These are phyloP conservation scores for Prenolepis imparis DNA, from an alignment of 2,888 invertebrate genomes.

Conservation along the genomic window DNA sequence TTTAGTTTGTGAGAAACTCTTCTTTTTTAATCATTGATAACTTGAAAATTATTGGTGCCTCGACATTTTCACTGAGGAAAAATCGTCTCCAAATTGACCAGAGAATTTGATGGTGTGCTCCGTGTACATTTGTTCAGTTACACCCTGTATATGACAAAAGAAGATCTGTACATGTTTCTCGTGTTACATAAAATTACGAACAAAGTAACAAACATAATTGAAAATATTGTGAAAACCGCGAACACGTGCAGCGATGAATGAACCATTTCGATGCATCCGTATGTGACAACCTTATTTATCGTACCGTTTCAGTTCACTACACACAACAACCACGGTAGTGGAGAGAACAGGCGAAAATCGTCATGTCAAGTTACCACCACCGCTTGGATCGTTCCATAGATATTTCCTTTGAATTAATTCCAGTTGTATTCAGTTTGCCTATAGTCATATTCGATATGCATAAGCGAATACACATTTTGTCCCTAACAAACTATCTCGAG, in stretches of 20 bases:
- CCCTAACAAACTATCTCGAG: constrained; percentile 20
- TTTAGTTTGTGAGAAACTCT: too few species aligned
- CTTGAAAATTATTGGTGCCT: too few species aligned
- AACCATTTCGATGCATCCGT: background rate
- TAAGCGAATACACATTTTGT: constrained; percentile 2
- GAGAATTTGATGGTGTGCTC: too few species aligned
- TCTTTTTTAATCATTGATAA: too few species aligned
- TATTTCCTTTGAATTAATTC: constrained; percentile 55
- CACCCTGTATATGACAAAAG: background rate
- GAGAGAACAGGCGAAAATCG: constrained; percentile 48
- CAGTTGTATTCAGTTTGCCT: constrained; percentile 27
- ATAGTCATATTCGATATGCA: background rate
- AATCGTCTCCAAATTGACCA: too few species aligned
- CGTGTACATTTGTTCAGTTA: too few species aligned
- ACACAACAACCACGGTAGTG: constrained; percentile 7
- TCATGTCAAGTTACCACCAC: constrained; percentile 32
- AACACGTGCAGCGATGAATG: constrained; percentile 12
- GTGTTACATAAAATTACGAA: background rate
- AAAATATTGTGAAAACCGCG: constrained; percentile 1
- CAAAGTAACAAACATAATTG: constrained; percentile 11
- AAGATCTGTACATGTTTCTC: background rate
- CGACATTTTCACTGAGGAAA: too few species aligned
- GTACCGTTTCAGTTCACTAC: constrained; percentile 12
- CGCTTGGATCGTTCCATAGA: constrained; percentile 34
- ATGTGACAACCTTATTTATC: constrained; percentile 43